These are phyloP conservation scores for Lagopus leucura DNA, from an alignment of 2,113 vertebrate species.

Conservation along the genomic window DNA sequence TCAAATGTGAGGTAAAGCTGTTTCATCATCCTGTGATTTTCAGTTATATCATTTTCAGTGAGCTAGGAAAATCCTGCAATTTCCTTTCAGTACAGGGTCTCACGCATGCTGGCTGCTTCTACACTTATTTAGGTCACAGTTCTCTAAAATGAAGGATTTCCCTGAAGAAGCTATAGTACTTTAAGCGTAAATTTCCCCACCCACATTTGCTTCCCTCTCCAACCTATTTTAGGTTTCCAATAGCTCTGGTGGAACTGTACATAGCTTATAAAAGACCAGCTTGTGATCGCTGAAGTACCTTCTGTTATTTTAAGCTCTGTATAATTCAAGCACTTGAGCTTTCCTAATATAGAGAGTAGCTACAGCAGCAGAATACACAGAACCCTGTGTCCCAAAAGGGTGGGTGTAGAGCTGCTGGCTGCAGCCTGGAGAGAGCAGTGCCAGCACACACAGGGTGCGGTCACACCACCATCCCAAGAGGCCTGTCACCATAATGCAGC, in stretches of 20 bases:
- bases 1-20: slow-evolving; percentile 31
- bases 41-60: slow-evolving; percentile 33
- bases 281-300: neutral
- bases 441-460: neutral
- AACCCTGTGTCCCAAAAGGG: neutral
- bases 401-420: neutral
- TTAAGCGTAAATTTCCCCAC: slow-evolving; percentile 10
- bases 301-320: slow-evolving; percentile 39
- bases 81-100: slow-evolving; percentile 25
- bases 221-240: neutral
- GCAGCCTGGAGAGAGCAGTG: neutral
- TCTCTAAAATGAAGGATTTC: slow-evolving; percentile 35
- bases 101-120: neutral
- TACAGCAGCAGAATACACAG: neutral
- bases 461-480: neutral
- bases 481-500: neutral
- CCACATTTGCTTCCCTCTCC: neutral
- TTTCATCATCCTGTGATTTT: slow-evolving; percentile 46
- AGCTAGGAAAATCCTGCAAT: slow-evolving; percentile 5
- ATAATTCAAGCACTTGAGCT: neutral
- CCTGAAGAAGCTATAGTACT: neutral
- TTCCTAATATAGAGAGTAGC: neutral
- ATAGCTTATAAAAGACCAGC: neutral
- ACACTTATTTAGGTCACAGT: neutral
- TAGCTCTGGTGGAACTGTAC: neutral